Conservation (phyloP, 2,797 vertebrate genomes). For the Takifugu ocellatus region DNA sequence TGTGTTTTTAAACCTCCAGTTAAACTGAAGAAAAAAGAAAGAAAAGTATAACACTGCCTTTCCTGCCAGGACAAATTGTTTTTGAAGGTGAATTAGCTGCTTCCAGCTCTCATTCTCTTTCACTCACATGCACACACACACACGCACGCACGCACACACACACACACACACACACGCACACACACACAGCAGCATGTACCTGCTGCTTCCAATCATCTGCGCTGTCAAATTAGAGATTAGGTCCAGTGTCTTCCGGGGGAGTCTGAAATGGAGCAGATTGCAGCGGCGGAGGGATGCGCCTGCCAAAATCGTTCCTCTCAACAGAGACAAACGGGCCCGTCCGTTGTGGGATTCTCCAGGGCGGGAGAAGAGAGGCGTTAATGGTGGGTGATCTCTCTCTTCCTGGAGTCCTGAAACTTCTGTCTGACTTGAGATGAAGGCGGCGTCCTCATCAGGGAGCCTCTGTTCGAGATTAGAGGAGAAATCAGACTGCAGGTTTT, state of each 20-base stretch:
- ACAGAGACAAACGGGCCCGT: not conserved
- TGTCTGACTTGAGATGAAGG: slow-evolving; percentile 54
- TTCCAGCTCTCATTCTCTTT: not conserved
- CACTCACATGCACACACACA: no score
- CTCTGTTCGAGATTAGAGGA: slow-evolving; percentile 68
- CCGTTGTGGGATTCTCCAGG: not conserved
- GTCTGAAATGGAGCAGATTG: not conserved
- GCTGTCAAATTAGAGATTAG: not conserved
- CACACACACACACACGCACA: no score
- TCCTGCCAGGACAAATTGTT: not conserved
- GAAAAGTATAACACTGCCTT: no score
- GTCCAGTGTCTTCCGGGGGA: not conserved
- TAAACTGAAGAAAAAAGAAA: no score
- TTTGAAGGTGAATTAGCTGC: not conserved
- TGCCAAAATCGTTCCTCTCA: not conserved
- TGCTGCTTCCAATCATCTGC: slow-evolving; percentile 4
- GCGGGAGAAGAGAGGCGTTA: slow-evolving; percentile 28
- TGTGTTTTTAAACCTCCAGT: no score
- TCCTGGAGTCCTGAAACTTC: slow-evolving; percentile 48
- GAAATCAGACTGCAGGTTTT: not conserved
- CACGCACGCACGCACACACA: no score
- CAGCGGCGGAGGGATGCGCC: not conserved
- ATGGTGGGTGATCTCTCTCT: slow-evolving; percentile 18
- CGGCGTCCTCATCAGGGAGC: slow-evolving; percentile 56
- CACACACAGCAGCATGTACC: not conserved